These are phyloP conservation scores for Melanchra persicariae DNA, from an alignment of 2,888 invertebrate genomes.

Conservation along the genomic window DNA sequence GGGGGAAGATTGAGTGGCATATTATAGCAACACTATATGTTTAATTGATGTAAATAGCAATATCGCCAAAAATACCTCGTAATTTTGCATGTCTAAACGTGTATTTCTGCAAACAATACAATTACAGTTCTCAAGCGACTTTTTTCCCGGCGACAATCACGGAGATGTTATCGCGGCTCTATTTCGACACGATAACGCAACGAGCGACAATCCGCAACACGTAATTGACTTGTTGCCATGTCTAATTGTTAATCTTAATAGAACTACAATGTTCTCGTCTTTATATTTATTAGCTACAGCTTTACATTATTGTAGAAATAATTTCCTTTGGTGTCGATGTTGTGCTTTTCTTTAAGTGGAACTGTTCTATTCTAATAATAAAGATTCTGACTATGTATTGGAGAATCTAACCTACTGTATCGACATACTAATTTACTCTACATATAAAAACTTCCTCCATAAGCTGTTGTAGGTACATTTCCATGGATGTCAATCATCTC, in stretches of 20 bases:
- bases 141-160: constrained; percentile 50
- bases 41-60: constrained; percentile 12
- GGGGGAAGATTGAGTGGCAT: constrained; percentile 8
- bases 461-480: constrained; percentile 8
- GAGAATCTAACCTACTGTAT: not conserved
- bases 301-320: constrained; percentile 13
- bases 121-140: constrained; percentile 40
- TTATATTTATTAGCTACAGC: not conserved
- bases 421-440: not conserved
- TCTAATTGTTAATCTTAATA: constrained; percentile 67
- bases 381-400: not conserved
- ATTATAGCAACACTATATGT: not conserved
- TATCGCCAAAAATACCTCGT: constrained; percentile 28
- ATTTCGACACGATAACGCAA: constrained; percentile 62
- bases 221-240: constrained; percentile 69
- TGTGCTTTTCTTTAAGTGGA: not conserved
- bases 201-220: constrained; percentile 55
- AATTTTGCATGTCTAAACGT: constrained; percentile 41
- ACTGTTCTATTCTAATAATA: not conserved
- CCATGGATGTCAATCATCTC: constrained; percentile 33
- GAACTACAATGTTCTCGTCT: constrained; percentile 18
- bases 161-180: constrained; percentile 61
- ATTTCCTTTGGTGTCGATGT: not conserved
- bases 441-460: not conserved
- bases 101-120: constrained; percentile 51